These are phyloP conservation scores for Tetheella fluctuosa DNA, from an alignment of 2,888 invertebrate species.

Conservation along the genomic window DNA sequence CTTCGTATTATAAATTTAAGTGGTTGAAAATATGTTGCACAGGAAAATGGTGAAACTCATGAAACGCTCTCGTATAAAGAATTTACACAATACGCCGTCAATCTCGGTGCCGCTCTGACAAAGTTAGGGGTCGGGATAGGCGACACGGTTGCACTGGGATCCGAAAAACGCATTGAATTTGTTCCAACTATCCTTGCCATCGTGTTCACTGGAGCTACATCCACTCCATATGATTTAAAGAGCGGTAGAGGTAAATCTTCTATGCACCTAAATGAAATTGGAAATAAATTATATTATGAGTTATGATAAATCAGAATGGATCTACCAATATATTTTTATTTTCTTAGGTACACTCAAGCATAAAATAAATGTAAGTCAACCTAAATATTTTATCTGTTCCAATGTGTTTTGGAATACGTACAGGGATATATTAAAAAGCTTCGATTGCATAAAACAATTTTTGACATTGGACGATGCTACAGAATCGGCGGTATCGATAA, in stretches of 20 bases:
- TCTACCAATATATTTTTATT: slow-evolving; percentile 16
- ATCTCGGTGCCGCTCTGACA: slow-evolving; percentile 77
- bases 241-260: slow-evolving; percentile 56
- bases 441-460: slow-evolving; percentile 52
- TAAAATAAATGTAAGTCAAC: slow-evolving; percentile 86
- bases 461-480: slow-evolving; percentile 52
- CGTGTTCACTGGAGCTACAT: slow-evolving; percentile 69
- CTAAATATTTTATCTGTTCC: slow-evolving; percentile 87
- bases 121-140: slow-evolving; percentile 75
- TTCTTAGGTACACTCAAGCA: slow-evolving; percentile 86
- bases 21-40: slow-evolving; percentile 12
- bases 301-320: slow-evolving; percentile 14
- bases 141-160: slow-evolving; percentile 83
- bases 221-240: slow-evolving; percentile 57
- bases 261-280: not conserved
- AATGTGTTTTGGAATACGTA: slow-evolving; percentile 72
- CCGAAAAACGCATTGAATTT: slow-evolving; percentile 85
- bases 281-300: slow-evolving; percentile 5
- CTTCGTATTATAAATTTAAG: too few relatives aligned
- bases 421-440: slow-evolving; percentile 48
- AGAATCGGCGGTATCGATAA: slow-evolving; percentile 42
- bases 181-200: slow-evolving; percentile 78
- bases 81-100: slow-evolving; percentile 79
- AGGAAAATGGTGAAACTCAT: slow-evolving; percentile 83
- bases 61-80: slow-evolving; percentile 78